Conservation (phyloP, 2,888 invertebrate genomes). For the Liodrosophila aerea region DNA sequence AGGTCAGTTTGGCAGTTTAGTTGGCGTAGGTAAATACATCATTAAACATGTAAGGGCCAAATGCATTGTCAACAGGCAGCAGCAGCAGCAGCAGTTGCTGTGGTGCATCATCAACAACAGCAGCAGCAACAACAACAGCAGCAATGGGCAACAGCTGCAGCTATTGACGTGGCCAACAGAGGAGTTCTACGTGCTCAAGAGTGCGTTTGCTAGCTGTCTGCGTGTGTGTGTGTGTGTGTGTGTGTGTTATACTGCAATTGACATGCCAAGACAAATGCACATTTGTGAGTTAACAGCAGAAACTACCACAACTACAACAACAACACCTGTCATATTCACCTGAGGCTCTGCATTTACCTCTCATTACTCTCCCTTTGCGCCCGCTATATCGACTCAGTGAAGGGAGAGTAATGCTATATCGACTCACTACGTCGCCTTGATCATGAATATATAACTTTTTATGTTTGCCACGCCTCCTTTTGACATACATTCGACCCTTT, state of each 20-base stretch:
- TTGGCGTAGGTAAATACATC: conserved; percentile 75
- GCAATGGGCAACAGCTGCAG: conserved; percentile 4
- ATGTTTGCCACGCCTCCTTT: too few species aligned
- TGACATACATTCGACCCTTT: too few species aligned
- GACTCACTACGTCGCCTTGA: too few species aligned
- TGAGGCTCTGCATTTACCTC: too few species aligned
- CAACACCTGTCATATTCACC: neutral
- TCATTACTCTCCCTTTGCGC: too few species aligned
- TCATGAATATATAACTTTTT: too few species aligned
- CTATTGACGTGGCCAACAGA: conserved; percentile 7
- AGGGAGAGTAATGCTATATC: too few species aligned
- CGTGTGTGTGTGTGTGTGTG: conserved; percentile 23
- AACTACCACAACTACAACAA: conserved; percentile 27
- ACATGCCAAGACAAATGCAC: conserved; percentile 57
- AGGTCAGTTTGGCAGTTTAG: conserved; percentile 53
- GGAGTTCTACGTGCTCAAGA: conserved; percentile 68
- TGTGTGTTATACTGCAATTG: too few species aligned
- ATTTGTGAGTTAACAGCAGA: conserved; percentile 56
- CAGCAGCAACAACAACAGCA: conserved; percentile 10
- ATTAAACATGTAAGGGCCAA: conserved; percentile 74
- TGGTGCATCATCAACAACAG: conserved; percentile 11
- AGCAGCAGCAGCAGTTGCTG: conserved; percentile 4
- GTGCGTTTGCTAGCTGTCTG: conserved; percentile 46
- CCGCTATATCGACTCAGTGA: too few species aligned
- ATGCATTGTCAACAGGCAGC: conserved; percentile 65